Conservation (phyloP, 2,113 vertebrate genomes). For the Microcebus griseorufus region DNA sequence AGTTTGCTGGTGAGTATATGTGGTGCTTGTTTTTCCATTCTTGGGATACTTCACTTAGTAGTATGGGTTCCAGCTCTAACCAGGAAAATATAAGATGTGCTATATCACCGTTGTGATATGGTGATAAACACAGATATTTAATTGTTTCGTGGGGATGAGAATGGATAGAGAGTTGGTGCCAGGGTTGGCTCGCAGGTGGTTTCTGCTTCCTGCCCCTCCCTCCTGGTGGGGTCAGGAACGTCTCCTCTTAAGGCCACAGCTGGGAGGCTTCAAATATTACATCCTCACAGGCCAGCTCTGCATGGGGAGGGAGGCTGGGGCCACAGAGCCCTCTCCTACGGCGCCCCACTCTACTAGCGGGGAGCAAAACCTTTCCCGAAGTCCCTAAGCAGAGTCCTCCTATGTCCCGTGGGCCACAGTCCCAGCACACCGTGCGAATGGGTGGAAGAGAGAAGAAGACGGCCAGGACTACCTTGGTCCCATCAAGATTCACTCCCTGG, state of each 20-base stretch:
- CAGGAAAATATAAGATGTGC: too few relatives aligned
- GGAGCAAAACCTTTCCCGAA: neutral
- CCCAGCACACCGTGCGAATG: fast-evolving
- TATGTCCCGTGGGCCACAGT: neutral
- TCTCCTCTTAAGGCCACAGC: neutral
- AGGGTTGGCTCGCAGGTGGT: neutral
- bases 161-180: neutral
- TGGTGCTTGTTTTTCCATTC: too few relatives aligned
- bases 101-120: too few relatives aligned
- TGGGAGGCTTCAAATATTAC: too few relatives aligned
- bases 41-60: too few relatives aligned
- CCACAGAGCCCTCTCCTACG: too few relatives aligned
- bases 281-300: neutral
- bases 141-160: neutral
- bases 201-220: neutral
- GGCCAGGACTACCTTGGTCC: neutral
- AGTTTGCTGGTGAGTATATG: too few relatives aligned
- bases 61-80: too few relatives aligned
- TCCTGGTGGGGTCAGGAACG: fast-evolving
- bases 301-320: neutral
- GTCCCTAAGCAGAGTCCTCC: neutral
- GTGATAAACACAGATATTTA: too few relatives aligned
- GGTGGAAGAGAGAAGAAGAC: neutral
- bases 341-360: too few relatives aligned
- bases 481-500: fast-evolving